These are phyloP conservation scores for Octopus sinensis DNA, from an alignment of 1,140 invertebrate genomes.

Conservation along the genomic window DNA sequence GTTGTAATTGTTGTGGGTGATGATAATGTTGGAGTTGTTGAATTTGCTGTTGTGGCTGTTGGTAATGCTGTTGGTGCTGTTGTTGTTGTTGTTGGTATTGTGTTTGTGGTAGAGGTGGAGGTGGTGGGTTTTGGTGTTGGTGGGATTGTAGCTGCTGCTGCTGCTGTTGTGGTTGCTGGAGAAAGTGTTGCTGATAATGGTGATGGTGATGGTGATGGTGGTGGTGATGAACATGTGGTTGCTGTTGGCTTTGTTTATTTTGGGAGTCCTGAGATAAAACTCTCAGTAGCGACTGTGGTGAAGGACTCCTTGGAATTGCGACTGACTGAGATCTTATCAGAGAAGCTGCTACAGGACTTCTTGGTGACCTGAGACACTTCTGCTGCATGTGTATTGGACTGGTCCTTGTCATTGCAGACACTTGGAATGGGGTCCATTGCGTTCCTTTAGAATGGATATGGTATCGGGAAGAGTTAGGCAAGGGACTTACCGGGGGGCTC, in stretches of 20 bases:
- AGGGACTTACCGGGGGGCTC: background rate
- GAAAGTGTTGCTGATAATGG: background rate
- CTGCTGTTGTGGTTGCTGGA: background rate
- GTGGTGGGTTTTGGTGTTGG: background rate
- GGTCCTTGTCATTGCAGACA: background rate
- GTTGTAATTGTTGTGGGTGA: too few species aligned
- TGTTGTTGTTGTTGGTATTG: too few species aligned
- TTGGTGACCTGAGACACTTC: background rate
- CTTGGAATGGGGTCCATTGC: background rate
- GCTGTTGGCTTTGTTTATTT: background rate
- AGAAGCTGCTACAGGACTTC: background rate
- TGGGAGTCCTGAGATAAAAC: background rate
- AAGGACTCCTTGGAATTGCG: background rate
- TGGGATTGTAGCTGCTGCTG: background rate
- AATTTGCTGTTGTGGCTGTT: too few species aligned
- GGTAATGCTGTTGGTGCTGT: too few species aligned
- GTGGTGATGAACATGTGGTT: background rate
- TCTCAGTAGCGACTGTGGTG: background rate
- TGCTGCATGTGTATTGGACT: conserved; percentile 2
- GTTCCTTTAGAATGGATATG: background rate
- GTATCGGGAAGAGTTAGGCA: background rate
- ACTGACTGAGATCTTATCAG: background rate
- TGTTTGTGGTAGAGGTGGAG: background rate
- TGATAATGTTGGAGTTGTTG: too few species aligned
- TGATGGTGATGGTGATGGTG: background rate